Base-by-base conservation (phyloP, 1,140 invertebrate species). In the Choristoneura fumiferana region DNA sequence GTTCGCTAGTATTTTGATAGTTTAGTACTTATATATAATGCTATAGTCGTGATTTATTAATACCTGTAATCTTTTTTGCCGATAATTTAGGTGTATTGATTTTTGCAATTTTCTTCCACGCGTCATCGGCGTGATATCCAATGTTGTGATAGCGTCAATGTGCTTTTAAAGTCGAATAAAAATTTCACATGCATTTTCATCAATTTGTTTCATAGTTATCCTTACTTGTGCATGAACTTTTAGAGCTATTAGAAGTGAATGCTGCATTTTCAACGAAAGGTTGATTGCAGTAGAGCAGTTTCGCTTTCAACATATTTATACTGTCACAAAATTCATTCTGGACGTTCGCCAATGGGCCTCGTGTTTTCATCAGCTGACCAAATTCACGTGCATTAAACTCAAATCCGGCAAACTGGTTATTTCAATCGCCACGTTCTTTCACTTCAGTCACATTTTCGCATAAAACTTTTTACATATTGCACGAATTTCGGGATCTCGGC, bases 301-400 rank as follows among this genome's bases (percentile, higher is more conserved):
- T 63, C 33, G 35, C 67, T 66, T 67, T 61, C 15, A 53, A 36
- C 49, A 71, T 67, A 60, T 65, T 72, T 69, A 67, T 65, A 45
- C 13, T 52, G 60, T 68, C 70, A 61, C 55, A 66, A 70, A 73
- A 61, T 49, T 10, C 33, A 40, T 38, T 38, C 61, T 81, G 81
- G 81, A 76, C 58, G 58, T 35, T 9, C 54, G 81, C 76, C 78
- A 83, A 60, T 55, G 5, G 38, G 17, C 43, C 35, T 54, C 54
- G 55, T 54, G 53, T 57, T 67, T 62, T 49, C 67, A 70, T 78
- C 81, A 77, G 71, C 65, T 80, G 78, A 78, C 75, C 62, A 56
- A 45, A 73, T 10, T 63, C 78, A 69, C 76, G 81, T 78, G 81
- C 69, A 63, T 29, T 29, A 29, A 29, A 29, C 22, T 29, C 22